Percentiles rank a stretch among this genome's conserved stretches.
Conservation (phyloP, 2,888 invertebrate genomes). For the Hylaea fasciaria region DNA sequence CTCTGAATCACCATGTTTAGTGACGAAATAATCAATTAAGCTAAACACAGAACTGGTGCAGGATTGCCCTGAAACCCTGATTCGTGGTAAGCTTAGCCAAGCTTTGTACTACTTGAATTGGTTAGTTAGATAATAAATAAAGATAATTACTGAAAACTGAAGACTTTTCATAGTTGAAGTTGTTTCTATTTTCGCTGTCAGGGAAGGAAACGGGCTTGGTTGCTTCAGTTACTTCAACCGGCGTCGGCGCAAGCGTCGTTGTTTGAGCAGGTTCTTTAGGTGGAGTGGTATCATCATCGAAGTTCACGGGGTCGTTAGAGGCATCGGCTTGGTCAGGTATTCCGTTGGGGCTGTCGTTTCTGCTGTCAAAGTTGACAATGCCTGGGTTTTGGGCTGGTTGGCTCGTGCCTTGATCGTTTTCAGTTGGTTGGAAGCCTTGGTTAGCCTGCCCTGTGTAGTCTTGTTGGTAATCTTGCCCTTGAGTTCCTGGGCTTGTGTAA, state of each 20-base stretch:
- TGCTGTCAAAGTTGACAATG: constrained; percentile 22
- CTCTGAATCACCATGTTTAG: too few species aligned
- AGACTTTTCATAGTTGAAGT: constrained; percentile 35
- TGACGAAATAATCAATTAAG: too few species aligned
- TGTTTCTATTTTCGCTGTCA: constrained; percentile 34
- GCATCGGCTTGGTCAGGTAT: constrained; percentile 28
- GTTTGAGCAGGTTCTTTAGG: constrained; percentile 8
- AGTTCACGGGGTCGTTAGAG: constrained; percentile 36
- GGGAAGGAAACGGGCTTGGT: constrained; percentile 23
- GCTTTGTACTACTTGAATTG: too few species aligned
- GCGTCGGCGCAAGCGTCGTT: constrained; percentile 4
- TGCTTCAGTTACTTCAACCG: constrained; percentile 5
- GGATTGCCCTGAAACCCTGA: too few species aligned
- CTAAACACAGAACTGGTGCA: too few species aligned
- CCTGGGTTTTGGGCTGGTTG: background rate
- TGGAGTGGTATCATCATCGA: constrained; percentile 19
- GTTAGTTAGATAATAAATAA: background rate
- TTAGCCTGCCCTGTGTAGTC: background rate
- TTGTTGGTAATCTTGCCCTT: constrained; percentile 6
- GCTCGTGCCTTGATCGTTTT: constrained; percentile 4
- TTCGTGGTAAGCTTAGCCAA: too few species aligned
- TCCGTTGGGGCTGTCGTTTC: constrained; percentile 22
- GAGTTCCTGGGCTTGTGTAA: background rate
- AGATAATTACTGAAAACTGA: constrained; percentile 38
- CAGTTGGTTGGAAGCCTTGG: background rate